Base-by-base conservation (phyloP, 37 sponge, comb jelly and placozoan species). In the Ianthella basta region DNA sequence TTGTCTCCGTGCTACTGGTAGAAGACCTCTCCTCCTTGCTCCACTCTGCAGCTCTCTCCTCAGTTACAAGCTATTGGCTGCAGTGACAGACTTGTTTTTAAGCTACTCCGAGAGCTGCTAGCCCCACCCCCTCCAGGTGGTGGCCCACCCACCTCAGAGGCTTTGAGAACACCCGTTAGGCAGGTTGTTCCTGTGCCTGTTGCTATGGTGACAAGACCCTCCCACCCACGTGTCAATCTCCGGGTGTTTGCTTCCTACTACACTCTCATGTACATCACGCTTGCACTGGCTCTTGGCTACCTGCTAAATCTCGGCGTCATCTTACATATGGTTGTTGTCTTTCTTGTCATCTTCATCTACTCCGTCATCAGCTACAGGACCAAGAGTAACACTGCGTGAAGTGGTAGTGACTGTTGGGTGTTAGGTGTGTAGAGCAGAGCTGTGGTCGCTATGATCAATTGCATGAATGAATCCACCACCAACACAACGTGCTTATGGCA, bases 201-300 rank as follows among this genome's bases (percentile, higher is more conserved):
- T 35, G 44, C 74, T 29, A 59, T 20, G 40, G 34, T 79, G 50
- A 44, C 54, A 24, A 44, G 38, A 32, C 78, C 78, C 44, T 40
- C 54, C 1, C 78, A 75, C n/a, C 78, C 23, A 77, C 59, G 93
- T 34, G 83, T 93, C 67, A 89, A 84, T 77, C 55, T 93, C 32
- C 77, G 93, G 19, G 82, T 82, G 1, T 57, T 93, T 20, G 93
- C 82, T 19, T 93, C 90, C 21, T 89, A 93, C 82, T 93, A 89
- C 57, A 93, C 86, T 37, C 80, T 92, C 4, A 18, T 80, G 0
- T 89, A 83, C 55, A 4, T 92, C 6, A 6, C 70, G 21, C 37
- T 88, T 2, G 34, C 33, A 3, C 50, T 44, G 3, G 6, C 8
- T 44, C 50, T 44, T 8, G 50, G 50, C 8, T 44, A 44, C 50